These are phyloP conservation scores for Mallotus villosus DNA, from an alignment of 2,797 vertebrate species.

Conservation along the genomic window DNA sequence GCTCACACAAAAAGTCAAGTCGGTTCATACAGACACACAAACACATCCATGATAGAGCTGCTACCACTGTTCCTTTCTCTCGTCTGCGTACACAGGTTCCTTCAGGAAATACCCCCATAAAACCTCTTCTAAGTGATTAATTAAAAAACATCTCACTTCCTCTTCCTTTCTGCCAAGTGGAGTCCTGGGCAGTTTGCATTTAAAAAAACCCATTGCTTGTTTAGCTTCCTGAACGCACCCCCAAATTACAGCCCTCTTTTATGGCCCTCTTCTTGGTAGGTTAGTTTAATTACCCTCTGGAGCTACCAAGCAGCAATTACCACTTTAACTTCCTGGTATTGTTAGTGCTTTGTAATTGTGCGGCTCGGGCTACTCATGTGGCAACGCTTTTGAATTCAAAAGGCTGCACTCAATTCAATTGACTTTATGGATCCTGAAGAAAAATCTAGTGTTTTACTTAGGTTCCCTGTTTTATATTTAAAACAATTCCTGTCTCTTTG, in stretches of 20 bases:
- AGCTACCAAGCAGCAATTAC: constrained; percentile 55
- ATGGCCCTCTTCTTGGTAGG: constrained; percentile 52
- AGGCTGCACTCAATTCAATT: too few relatives aligned
- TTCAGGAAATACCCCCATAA: constrained; percentile 26
- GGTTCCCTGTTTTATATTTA: too few relatives aligned
- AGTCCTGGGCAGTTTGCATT: constrained; percentile 29
- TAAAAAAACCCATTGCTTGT: constrained; percentile 33
- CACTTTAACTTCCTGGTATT: constrained; percentile 40
- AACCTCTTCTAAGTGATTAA: constrained; percentile 30
- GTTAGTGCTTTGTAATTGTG: constrained; percentile 44
- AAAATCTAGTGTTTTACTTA: too few relatives aligned
- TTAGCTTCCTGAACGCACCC: constrained; percentile 50
- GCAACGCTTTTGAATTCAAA: too few relatives aligned
- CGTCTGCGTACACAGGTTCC: constrained; percentile 2
- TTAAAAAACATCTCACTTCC: constrained; percentile 26
- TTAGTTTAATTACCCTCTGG: constrained; percentile 61
- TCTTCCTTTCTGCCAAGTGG: constrained; percentile 28
- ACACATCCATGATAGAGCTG: neutral
- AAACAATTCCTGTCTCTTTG: too few relatives aligned
- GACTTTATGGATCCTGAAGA: too few relatives aligned
- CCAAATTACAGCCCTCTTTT: constrained; percentile 58
- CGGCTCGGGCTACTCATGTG: constrained; percentile 13
- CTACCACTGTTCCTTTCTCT: neutral
- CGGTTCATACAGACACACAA: neutral
- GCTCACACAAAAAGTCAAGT: neutral